These are phyloP conservation scores for Heterotis niloticus DNA, from an alignment of 2,113 vertebrate genomes.

Conservation along the genomic window DNA sequence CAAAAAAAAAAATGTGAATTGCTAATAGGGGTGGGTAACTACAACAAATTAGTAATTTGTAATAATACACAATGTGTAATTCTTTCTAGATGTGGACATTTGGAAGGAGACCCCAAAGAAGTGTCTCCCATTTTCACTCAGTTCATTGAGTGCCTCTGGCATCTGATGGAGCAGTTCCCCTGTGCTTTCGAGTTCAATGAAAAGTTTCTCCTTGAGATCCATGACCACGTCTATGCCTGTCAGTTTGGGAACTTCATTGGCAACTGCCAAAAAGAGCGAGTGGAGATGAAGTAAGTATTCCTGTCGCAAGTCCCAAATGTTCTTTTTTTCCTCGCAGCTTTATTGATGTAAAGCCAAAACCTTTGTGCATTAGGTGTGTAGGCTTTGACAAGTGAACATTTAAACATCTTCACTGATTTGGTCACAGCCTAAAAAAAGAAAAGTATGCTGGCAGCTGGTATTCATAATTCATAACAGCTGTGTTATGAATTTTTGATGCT, in stretches of 20 bases:
- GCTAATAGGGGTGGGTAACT: no score
- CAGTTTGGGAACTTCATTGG: slow-evolving; percentile 81
- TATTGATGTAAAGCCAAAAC: no score
- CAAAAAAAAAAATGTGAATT: no score
- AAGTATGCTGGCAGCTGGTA: no score
- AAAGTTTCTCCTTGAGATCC: slow-evolving; percentile 67
- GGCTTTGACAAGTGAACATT: no score
- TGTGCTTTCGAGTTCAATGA: slow-evolving; percentile 74
- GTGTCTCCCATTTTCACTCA: slow-evolving; percentile 78
- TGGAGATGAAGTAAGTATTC: slow-evolving; percentile 65
- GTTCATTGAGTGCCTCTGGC: slow-evolving; percentile 76
- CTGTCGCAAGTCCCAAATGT: neutral
- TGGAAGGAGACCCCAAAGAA: slow-evolving; percentile 70
- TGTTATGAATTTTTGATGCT: no score
- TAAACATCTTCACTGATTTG: no score
- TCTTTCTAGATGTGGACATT: slow-evolving; percentile 66
- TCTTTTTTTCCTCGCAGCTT: no score
- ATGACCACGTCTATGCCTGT: slow-evolving; percentile 73
- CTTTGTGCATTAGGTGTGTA: no score
- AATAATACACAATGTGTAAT: neutral
- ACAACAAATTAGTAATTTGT: no score
- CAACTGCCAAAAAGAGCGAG: slow-evolving; percentile 71
- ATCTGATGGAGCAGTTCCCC: slow-evolving; percentile 75
- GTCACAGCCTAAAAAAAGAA: no score
- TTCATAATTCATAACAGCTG: no score